Evolutionary conservation across 2,113 vertebrate species (phyloP).

Genomic region (Mustela nigripes): DNA sequence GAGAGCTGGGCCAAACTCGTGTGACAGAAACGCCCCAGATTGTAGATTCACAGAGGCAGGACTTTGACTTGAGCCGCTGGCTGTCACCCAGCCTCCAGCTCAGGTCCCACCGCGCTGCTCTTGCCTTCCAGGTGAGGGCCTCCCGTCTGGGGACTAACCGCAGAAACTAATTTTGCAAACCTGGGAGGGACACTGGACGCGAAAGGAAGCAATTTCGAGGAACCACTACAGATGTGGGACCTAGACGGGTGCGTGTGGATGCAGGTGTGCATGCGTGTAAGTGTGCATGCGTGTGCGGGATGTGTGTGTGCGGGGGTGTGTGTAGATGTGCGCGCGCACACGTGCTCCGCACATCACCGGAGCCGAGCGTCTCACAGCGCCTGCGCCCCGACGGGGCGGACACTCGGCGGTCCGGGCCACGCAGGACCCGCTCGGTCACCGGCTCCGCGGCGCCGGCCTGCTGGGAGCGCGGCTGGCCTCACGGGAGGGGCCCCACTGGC

Average conservation of each 20-base stretch:
- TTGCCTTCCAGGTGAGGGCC: not conserved
- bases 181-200: not conserved
- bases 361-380: not conserved
- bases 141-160: not conserved
- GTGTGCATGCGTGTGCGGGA: not conserved
- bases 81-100: not conserved
- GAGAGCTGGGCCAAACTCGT: too few species aligned
- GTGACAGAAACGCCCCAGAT: not conserved
- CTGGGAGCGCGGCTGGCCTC: not conserved
- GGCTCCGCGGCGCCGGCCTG: accelerated
- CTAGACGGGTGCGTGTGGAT: not conserved
- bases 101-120: not conserved
- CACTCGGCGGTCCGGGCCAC: too few species aligned
- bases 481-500: accelerated
- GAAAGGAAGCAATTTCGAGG: not conserved
- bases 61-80: too few species aligned
- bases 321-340: not conserved
- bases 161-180: not conserved
- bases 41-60: not conserved
- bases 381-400: too few species aligned
- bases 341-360: accelerated
- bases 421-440: too few species aligned
- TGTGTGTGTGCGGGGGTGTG: too few species aligned
- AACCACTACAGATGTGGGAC: accelerated
- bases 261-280: not conserved